A percentile compares a stretch with the other conserved stretches of the same genome.
Evolutionary conservation across 2,113 vertebrate species (phyloP).

Genomic region (Chaenogobius annularis): DNA sequence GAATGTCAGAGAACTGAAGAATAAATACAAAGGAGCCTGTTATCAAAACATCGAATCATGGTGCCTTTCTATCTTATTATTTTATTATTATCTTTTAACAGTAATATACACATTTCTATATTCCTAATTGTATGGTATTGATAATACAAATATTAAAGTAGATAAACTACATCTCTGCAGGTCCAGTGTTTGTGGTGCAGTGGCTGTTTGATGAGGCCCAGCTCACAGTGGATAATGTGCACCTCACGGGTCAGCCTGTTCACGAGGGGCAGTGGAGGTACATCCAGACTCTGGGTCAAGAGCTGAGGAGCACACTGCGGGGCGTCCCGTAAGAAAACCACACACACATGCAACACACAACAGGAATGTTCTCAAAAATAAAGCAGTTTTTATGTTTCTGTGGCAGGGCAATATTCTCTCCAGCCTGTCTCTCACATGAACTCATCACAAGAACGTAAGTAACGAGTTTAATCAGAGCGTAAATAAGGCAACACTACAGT

Average conservation of each 20-base stretch:
- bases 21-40: too few relatives aligned
- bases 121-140: too few relatives aligned
- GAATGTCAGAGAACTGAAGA: too few relatives aligned
- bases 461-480: neutral
- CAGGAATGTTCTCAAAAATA: neutral
- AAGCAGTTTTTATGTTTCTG: slow-evolving; percentile 20
- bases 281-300: slow-evolving; percentile 89
- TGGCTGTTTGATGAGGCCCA: slow-evolving; percentile 97
- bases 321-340: slow-evolving; percentile 83
- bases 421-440: slow-evolving; percentile 92
- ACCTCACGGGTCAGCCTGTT: slow-evolving; percentile 88
- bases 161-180: slow-evolving; percentile 52
- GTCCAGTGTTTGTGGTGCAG: slow-evolving; percentile 92
- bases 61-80: too few relatives aligned
- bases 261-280: slow-evolving; percentile 94
- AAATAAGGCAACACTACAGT: neutral
- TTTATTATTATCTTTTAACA: too few relatives aligned
- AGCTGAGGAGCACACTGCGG: slow-evolving; percentile 87
- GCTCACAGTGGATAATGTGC: slow-evolving; percentile 89
- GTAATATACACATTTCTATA: too few relatives aligned
- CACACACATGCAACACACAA: neutral
- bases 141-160: neutral
- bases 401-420: slow-evolving; percentile 90
- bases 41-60: too few relatives aligned
- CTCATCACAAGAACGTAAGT: slow-evolving; percentile 91